Evolutionary conservation across 1,140 invertebrate species (phyloP), one percentile per base, ranked within the genome.

Genomic region (Drosophila pseudoananassae): DNA sequence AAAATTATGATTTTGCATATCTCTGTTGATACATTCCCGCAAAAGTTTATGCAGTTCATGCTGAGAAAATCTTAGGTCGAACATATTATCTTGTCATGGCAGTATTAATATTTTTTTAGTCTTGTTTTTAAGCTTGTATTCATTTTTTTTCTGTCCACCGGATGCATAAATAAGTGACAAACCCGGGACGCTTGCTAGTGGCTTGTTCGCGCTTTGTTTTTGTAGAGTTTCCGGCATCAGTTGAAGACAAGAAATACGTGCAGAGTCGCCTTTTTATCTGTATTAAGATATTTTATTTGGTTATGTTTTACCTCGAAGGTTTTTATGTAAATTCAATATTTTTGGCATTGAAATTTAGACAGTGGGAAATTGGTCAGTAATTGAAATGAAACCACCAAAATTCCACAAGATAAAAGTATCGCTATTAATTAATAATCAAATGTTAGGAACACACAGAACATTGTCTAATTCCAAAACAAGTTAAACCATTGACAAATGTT

Each of bases 131-230:
- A 12, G 40, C 52, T 71, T 61, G 45, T 80, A 63, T 57, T 63
- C 45, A 50, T 59, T 57, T 45, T 76, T 61, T 65, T 64, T 51
- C 53, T 61, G 51, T 29, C 59, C 51, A 68, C 82, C 82, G 82
- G 82, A 87, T 87, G 83, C 74, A 87, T 87, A 87, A 87, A 87
- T 87, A 87, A 87, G 78, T 87, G 74, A 87, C 81, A 80, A 72
- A 70, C 73, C 68, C 64, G 54, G 63, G 49, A 71, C 52, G 29
- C 31, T 47, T 50, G 82, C 25, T 50, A 8, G 51, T 31, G 46
- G 49, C 46, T 25, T 61, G 45, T 61, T 60, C 20, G 46, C 31
- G 52, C 14, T 57, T 70, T 75, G 65, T 70, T 75, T 76, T 63
- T 63, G 40, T 51, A 56, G 45, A 61, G 52, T 87, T 87, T 87